Evolutionary conservation across 2,888 invertebrate genomes (phyloP), one percentile per base, ranked within the genome.

Genomic region (Hyles lineata): DNA sequence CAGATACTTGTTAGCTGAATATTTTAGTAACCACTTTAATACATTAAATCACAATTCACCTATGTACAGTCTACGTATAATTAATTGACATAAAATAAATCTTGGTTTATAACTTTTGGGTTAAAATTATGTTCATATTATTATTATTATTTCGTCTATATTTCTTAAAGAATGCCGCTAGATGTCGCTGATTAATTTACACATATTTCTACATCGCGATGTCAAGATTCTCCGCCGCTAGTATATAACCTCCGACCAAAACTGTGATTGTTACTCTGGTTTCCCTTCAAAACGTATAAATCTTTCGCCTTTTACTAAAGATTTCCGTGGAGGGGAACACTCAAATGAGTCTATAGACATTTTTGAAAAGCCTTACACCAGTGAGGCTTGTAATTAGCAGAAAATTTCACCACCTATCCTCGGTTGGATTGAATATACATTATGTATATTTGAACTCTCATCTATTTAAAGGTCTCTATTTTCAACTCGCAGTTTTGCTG

Each of bases 231-330:
- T 76, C 74, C 62, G 11, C 43, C 43, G 43, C 15, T 43, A 43
- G 43, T 43, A 43, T 43, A 43, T 43, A 43, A 43, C 1, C 43
- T 15, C 43, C 15, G 43, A 43, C 43, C 11, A 43, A 43, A 43
- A 3, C 43, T 43, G 43, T 43, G 15, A 15, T 43, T 2, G 43
- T 43, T 2, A 92, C 96, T 96, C 95, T 95, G 95, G 96, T 94
- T 95, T 96, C 95, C 95, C 95, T 96, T 95, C 96, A 96, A 90
- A 89, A 95, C 96, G 96, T 88, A 96, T 95, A 96, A 96, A 96
- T 96, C 96, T 96, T 96, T 96, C 96, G 96, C 96, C 96, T 96
- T 96, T 96, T 96, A 96, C 96, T 96, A 96, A 96, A 96, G 96
- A 96, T 96, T 96, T 96, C 96, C 96, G 96, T 96, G 96, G 96